Conservation (phyloP, 2,113 vertebrate genomes). For the Etia nguti region DNA sequence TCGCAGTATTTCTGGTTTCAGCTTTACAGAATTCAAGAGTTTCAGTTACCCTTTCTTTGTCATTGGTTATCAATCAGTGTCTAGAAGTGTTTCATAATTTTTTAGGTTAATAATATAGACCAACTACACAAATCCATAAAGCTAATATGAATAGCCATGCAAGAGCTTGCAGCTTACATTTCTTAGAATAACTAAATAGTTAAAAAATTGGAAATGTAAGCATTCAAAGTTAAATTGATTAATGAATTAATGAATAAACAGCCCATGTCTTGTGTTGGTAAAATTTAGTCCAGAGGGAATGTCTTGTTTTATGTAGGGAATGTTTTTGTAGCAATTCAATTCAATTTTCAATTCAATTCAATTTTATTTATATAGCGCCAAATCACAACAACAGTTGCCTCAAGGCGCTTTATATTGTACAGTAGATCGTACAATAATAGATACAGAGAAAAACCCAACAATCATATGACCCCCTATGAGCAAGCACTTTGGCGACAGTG, state of each 20-base stretch:
- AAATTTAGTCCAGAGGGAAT: accelerated
- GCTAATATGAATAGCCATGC: neutral
- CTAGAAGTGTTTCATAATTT: neutral
- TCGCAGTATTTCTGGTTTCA: neutral
- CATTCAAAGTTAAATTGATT: neutral
- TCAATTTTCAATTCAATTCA: too few species aligned
- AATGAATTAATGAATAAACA: neutral
- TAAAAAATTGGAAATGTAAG: accelerated
- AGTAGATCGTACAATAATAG: too few species aligned
- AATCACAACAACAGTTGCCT: too few species aligned
- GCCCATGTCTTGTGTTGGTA: neutral
- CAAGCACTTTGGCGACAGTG: too few species aligned
- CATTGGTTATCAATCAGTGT: neutral
- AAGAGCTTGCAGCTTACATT: neutral
- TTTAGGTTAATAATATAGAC: neutral
- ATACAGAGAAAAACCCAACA: too few species aligned
- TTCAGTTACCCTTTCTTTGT: neutral
- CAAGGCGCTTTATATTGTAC: too few species aligned
- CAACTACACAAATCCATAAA: neutral
- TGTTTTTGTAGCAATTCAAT: neutral
- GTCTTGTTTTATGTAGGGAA: neutral
- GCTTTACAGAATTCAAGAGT: neutral
- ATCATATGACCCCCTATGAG: too few species aligned
- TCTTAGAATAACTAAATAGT: accelerated
- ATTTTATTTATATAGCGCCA: too few species aligned